Evolutionary conservation across 2,797 vertebrate species (phyloP).

Genomic region (Alosa sapidissima): DNA sequence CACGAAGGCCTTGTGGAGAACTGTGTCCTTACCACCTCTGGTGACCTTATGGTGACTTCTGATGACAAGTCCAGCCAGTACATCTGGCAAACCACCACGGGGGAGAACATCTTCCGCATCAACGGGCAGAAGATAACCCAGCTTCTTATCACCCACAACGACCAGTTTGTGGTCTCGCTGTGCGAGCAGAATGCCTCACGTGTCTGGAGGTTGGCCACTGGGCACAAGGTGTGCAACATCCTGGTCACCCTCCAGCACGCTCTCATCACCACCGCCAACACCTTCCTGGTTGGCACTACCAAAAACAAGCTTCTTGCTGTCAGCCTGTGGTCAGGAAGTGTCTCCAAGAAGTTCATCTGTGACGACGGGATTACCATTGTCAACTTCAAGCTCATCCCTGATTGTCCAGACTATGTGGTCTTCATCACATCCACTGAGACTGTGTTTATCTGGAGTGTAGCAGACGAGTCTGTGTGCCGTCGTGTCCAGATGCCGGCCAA

Average conservation of each 20-base stretch:
- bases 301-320: conserved; percentile 97
- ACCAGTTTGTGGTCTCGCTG: conserved; percentile 98
- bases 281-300: conserved; percentile 92
- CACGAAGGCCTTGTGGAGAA: conserved; percentile 95
- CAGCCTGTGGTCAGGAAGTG: conserved; percentile 97
- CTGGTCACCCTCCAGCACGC: conserved; percentile 95
- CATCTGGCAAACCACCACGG: conserved; percentile 92
- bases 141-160: conserved; percentile 96
- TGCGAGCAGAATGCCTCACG: conserved; percentile 97
- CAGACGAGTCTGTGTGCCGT: conserved; percentile 93
- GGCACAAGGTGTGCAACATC: conserved; percentile 98
- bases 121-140: conserved; percentile 95
- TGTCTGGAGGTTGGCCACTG: conserved; percentile 95
- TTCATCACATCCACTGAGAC: conserved; percentile 96
- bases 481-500: conserved; percentile 91
- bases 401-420: conserved; percentile 92
- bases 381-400: conserved; percentile 93
- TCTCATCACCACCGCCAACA: conserved; percentile 95
- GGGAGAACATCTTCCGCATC: conserved; percentile 97
- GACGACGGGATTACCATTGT: conserved; percentile 93
- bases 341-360: conserved; percentile 97
- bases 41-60: conserved; percentile 95
- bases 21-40: conserved; percentile 92
- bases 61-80: conserved; percentile 98
- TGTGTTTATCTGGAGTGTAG: conserved; percentile 94